Base-by-base conservation (phyloP, 2,888 invertebrate genomes). In the Omphaloscelis lunosa region DNA sequence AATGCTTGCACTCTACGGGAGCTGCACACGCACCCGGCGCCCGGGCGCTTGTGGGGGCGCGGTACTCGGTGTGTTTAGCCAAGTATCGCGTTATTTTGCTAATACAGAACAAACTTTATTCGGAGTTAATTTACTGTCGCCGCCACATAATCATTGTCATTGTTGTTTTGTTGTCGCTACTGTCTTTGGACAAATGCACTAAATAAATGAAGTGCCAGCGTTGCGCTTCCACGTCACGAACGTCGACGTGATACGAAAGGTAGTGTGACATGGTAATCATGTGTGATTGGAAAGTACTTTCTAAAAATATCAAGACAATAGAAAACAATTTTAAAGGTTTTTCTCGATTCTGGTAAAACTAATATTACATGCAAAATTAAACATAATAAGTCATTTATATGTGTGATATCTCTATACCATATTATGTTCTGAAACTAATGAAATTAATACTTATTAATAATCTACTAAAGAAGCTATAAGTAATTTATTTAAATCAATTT, bases 361-460 rank as follows among this genome's bases (percentile, higher is more conserved):
- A 45, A 61, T 34, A 66, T 59, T n/a, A 45, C 82, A 82, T 79
- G 78, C 78, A 23, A 45, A 66, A 53, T 29, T 59, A 74, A 65
- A 53, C 41, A 41, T n/a, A 79, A 20, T 48, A 27, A 2, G 45
- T 34, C 0, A 39, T 41, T 53, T n/a, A 53, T 34, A n/a, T 20
- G 17, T 7, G 29, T 53, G 20, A 34, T 45, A 41, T 51, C 59
- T 41, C 41, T 34, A 53, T 17, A 70, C 27, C 5, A 41, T 12
- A 63, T 39, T 12, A 63, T 48, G 20, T 48, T 66, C 20, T 29
- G 7, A 53, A 77, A 72, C 80, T 34, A 70, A 53, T 61, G 0
- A 23, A 45, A 62, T n/a, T 29, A 1, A 45, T 20, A 29, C 11
- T 29, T 15, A 66, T 51, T 29, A 12, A 67, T 45, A 23, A 68